These are phyloP conservation scores for Drosophila guanche DNA, from an alignment of 1,140 invertebrate species.

Conservation along the genomic window DNA sequence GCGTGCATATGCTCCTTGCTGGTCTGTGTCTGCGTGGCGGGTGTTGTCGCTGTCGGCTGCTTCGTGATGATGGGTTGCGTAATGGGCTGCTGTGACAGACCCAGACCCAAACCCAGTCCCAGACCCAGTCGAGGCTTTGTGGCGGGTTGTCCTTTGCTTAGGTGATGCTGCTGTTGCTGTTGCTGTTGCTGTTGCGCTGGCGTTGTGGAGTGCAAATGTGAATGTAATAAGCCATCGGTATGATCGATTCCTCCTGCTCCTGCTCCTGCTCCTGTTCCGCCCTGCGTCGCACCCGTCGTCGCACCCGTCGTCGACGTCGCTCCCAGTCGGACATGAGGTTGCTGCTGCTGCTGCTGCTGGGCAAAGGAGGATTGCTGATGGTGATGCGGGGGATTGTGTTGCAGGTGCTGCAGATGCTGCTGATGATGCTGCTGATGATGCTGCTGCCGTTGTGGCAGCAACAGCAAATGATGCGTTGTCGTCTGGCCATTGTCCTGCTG, in stretches of 20 bases:
- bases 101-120: conserved; percentile 27
- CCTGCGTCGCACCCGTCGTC: conserved; percentile 34
- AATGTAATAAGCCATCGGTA: conserved; percentile 81
- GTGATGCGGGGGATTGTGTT: conserved; percentile 43
- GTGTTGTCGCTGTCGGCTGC: conserved; percentile 84
- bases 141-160: conserved; percentile 48
- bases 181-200: conserved; percentile 32
- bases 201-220: conserved; percentile 56
- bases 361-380: conserved; percentile 14
- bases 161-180: conserved; percentile 30
- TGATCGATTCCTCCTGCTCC: conserved; percentile 39
- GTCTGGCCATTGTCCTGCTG: conserved; percentile 80
- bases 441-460: conserved; percentile 73
- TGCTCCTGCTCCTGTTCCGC: conserved; percentile 8
- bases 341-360: conserved; percentile 34
- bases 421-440: conserved; percentile 59
- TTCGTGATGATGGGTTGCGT: conserved; percentile 85
- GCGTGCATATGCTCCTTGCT: conserved; percentile 84
- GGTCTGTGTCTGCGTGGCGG: conserved; percentile 35
- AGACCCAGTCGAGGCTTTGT: conserved; percentile 46
- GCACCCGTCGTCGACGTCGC: conserved; percentile 52
- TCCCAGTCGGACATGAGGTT: conserved; percentile 63
- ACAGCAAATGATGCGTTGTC: conserved; percentile 76
- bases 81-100: conserved; percentile 45
- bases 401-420: conserved; percentile 42